Evolutionary conservation across 2,797 vertebrate species (phyloP).

Genomic region (Anguilla anguilla): DNA sequence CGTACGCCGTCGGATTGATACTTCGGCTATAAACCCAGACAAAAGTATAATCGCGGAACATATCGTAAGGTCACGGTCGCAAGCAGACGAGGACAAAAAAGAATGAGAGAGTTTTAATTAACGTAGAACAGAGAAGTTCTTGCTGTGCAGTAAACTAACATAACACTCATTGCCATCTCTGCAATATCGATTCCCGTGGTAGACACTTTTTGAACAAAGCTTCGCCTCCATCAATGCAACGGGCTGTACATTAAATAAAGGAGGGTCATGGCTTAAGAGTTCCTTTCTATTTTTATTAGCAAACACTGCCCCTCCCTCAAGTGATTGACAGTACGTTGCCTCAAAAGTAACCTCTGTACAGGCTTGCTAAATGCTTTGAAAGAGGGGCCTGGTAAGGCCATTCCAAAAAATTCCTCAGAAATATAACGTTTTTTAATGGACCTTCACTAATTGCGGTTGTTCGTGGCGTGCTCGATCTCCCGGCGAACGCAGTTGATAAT

Average conservation of each 20-base stretch:
- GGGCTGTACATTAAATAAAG: not conserved
- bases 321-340: constrained; percentile 21
- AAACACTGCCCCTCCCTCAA: not conserved
- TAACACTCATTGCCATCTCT: constrained; percentile 70
- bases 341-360: not conserved
- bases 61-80: constrained; percentile 68
- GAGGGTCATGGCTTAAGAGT: constrained; percentile 10
- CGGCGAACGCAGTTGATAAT: constrained; percentile 26
- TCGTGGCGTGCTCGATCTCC: constrained; percentile 32
- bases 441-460: constrained; percentile 34
- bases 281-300: constrained; percentile 3
- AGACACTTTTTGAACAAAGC: constrained; percentile 62
- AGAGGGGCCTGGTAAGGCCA: constrained; percentile 11
- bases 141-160: constrained; percentile 61
- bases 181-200: constrained; percentile 69
- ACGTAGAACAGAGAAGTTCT: constrained; percentile 55
- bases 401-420: constrained; percentile 17
- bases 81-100: constrained; percentile 45
- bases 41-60: constrained; percentile 67
- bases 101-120: constrained; percentile 62
- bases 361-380: constrained; percentile 2
- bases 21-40: constrained; percentile 64
- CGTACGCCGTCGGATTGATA: constrained; percentile 70
- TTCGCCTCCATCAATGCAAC: constrained; percentile 13
- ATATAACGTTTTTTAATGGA: constrained; percentile 24